These are phyloP conservation scores for Saccostrea echinata DNA, from an alignment of 1,140 invertebrate genomes.

Conservation along the genomic window DNA sequence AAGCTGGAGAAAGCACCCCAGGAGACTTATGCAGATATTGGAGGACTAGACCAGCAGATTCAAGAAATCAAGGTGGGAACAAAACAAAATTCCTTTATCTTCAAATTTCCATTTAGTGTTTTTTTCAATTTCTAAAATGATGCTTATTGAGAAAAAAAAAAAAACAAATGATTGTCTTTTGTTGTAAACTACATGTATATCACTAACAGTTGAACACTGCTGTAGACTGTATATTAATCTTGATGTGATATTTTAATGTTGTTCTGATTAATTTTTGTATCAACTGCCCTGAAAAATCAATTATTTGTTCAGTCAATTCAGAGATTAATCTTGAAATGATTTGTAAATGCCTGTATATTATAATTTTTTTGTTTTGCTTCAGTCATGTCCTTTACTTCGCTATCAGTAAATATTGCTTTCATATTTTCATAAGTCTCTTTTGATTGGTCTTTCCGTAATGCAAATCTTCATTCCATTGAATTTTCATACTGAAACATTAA, in stretches of 20 bases:
- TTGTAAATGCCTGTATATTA: too few relatives aligned
- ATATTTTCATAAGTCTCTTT: too few relatives aligned
- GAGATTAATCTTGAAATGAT: too few relatives aligned
- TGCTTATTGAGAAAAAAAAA: not conserved
- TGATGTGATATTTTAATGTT: not conserved
- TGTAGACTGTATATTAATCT: not conserved
- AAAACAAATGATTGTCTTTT: not conserved
- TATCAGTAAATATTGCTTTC: too few relatives aligned
- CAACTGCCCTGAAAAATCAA: too few relatives aligned
- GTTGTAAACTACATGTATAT: not conserved
- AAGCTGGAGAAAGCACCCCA: conserved; percentile 99
- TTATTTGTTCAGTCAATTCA: too few relatives aligned
- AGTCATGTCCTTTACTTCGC: too few relatives aligned
- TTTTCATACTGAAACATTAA: too few relatives aligned
- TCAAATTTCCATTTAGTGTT: not conserved
- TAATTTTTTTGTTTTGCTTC: too few relatives aligned
- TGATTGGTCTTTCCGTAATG: too few relatives aligned
- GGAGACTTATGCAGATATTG: conserved; percentile 99
- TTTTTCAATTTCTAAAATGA: not conserved
- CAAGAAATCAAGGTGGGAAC: conserved; percentile 99
- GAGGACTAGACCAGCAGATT: conserved; percentile 99
- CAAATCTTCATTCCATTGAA: too few relatives aligned
- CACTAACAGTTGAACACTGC: not conserved
- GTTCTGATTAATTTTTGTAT: not conserved
- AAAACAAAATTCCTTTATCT: too few relatives aligned